phyloP scores from a whole-genome alignment of 2,888 invertebrate genomes.

The Lasioglossum villosulum region DNA sequence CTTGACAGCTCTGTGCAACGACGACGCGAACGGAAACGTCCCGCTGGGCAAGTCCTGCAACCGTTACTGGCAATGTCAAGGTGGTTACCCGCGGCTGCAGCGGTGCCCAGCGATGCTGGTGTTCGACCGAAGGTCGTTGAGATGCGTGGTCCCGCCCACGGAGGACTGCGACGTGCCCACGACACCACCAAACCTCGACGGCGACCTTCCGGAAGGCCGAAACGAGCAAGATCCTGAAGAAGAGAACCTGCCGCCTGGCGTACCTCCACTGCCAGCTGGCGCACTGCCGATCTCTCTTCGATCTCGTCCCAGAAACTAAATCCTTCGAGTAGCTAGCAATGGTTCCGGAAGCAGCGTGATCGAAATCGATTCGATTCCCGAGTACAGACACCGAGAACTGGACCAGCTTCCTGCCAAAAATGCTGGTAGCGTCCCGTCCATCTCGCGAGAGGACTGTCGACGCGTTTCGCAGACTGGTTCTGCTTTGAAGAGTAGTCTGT shows the following conservation, averaged over 20 bases:
- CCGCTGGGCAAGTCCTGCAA: slow-evolving; percentile 96
- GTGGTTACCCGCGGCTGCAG: slow-evolving; percentile 95
- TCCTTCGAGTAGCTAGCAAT: background rate
- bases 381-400: background rate
- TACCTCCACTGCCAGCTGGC: slow-evolving; percentile 81
- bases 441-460: background rate
- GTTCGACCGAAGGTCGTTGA: slow-evolving; percentile 92
- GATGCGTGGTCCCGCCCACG: slow-evolving; percentile 95
- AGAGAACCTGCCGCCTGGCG: slow-evolving; percentile 83
- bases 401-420: background rate
- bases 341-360: background rate
- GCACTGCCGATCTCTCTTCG: slow-evolving; percentile 81
- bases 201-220: slow-evolving; percentile 79
- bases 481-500: background rate
- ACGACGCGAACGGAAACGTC: slow-evolving; percentile 96
- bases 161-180: slow-evolving; percentile 95
- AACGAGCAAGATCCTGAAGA: slow-evolving; percentile 83
- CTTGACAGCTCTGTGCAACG: slow-evolving; percentile 93
- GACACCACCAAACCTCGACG: slow-evolving; percentile 86
- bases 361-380: slow-evolving; percentile 1
- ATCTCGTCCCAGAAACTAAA: slow-evolving; percentile 79
- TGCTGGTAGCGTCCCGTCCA: background rate
- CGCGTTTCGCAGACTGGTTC: background rate
- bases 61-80: slow-evolving; percentile 97
- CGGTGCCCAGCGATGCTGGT: slow-evolving; percentile 96